Conservation (phyloP, 2,113 vertebrate genomes). For the Microcebus tavaratra region DNA sequence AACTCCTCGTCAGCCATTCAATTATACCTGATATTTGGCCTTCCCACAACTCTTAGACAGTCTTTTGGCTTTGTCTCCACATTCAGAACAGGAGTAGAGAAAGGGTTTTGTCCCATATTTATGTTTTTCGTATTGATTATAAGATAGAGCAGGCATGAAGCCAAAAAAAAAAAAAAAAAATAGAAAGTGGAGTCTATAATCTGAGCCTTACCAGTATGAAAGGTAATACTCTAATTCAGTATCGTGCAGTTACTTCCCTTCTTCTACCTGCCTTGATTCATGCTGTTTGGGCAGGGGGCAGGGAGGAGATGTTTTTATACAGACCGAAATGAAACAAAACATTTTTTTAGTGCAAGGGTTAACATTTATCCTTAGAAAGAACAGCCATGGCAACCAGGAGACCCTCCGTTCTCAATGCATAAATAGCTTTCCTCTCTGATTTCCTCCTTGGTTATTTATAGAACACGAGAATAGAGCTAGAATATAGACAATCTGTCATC, state of each 20-base stretch:
- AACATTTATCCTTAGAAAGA: background rate
- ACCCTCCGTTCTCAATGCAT: background rate
- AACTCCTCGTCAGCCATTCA: background rate
- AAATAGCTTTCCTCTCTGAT: constrained; percentile 8
- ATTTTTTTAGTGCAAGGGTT: background rate
- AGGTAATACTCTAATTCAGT: background rate
- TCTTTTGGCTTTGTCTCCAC: background rate
- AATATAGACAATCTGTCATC: background rate
- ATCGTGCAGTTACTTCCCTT: background rate
- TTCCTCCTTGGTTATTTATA: background rate
- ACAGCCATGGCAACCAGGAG: background rate
- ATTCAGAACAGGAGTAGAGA: background rate
- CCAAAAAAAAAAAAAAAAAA: constrained; percentile 31
- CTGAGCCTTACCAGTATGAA: background rate
- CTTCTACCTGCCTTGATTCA: background rate
- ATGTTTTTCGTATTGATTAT: background rate
- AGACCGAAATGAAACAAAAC: background rate
- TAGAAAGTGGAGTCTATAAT: background rate
- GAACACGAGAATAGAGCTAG: background rate
- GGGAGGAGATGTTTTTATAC: background rate
- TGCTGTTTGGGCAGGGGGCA: background rate
- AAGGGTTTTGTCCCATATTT: background rate
- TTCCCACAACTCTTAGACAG: background rate
- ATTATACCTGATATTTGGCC: background rate
- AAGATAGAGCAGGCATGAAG: background rate